Conservation (phyloP, 2,113 vertebrate species). For the Poeciliopsis occidentalis region DNA sequence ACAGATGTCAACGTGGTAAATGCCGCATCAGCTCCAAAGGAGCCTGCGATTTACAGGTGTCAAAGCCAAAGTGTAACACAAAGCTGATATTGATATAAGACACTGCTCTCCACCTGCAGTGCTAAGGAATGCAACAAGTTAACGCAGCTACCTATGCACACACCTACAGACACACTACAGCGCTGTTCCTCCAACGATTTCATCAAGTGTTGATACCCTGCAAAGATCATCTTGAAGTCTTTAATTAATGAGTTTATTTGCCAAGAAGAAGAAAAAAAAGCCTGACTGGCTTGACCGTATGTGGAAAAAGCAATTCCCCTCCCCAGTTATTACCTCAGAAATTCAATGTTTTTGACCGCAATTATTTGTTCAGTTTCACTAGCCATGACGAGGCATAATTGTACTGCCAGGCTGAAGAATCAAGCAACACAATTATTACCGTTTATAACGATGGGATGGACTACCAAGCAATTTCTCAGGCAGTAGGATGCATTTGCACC, state of each 20-base stretch:
- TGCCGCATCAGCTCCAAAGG: slow-evolving; percentile 31
- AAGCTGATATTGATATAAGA: slow-evolving; percentile 51
- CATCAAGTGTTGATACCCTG: neutral
- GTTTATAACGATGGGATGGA: no score
- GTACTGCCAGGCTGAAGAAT: neutral
- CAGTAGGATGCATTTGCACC: no score
- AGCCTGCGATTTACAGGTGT: slow-evolving; percentile 42
- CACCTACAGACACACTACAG: neutral
- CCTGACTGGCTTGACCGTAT: neutral
- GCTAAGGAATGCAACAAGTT: slow-evolving; percentile 51
- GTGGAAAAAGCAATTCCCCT: no score
- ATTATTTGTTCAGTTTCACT: neutral
- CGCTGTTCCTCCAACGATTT: neutral
- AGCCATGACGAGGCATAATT: neutral
- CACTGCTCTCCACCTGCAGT: neutral
- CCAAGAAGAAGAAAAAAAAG: neutral
- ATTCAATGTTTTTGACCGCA: neutral
- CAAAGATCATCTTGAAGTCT: neutral
- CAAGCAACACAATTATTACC: no score
- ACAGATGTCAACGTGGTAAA: slow-evolving; percentile 33
- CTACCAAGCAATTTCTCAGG: no score
- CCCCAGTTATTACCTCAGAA: neutral
- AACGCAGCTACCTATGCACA: slow-evolving; percentile 6
- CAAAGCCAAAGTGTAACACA: slow-evolving; percentile 64
- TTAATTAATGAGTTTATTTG: neutral